These are phyloP conservation scores for Dexiosoma caninum DNA, from an alignment of 2,888 invertebrate genomes.

Conservation along the genomic window DNA sequence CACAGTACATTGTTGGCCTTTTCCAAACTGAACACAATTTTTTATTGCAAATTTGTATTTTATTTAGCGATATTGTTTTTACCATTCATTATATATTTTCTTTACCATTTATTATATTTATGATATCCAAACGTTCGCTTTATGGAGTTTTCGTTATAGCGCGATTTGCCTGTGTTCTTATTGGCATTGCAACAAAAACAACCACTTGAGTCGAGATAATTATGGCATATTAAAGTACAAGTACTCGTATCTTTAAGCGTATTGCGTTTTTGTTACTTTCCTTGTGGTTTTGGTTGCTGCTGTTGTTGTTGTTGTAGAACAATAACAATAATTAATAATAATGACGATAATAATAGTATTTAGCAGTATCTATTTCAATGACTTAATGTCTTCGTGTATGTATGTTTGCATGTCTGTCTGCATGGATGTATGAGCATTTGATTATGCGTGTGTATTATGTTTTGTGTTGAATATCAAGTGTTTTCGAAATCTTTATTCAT, in stretches of 20 bases:
- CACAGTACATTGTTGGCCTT: too few species aligned
- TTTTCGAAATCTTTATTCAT: constrained; percentile 29
- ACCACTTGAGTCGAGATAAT: constrained; percentile 41
- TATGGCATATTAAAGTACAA: constrained; percentile 46
- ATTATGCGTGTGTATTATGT: too few species aligned
- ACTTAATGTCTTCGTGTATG: background rate
- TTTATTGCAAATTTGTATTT: too few species aligned
- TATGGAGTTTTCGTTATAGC: too few species aligned
- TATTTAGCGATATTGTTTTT: too few species aligned
- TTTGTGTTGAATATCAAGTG: constrained; percentile 32
- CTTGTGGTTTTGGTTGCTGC: too few species aligned
- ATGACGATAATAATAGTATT: constrained; percentile 47
- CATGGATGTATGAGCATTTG: background rate
- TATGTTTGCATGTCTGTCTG: background rate
- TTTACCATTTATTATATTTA: too few species aligned
- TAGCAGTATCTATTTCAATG: constrained; percentile 16
- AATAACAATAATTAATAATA: constrained; percentile 53
- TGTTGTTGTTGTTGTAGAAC: constrained; percentile 6
- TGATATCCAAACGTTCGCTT: too few species aligned
- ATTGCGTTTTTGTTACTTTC: background rate
- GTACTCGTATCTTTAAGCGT: constrained; percentile 43
- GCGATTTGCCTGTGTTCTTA: too few species aligned
- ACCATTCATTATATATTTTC: too few species aligned
- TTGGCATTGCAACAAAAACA: background rate
- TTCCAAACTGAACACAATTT: too few species aligned